phyloP scores from a whole-genome alignment of 2,797 vertebrate genomes.

The Apodemus agrarius region DNA sequence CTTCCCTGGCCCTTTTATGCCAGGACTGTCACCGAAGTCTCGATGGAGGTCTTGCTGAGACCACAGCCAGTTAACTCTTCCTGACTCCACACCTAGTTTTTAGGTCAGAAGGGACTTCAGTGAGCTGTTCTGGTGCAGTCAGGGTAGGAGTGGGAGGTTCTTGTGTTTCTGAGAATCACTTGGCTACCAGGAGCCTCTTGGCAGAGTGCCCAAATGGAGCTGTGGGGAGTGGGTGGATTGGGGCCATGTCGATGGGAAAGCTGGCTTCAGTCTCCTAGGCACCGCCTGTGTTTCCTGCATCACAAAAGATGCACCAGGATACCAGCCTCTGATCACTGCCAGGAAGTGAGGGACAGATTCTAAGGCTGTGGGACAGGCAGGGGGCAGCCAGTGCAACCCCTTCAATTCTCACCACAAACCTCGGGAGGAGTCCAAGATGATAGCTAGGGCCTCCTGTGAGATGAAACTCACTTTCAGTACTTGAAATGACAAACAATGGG shows the following conservation, averaged over 20 bases:
- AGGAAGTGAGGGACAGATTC: not conserved
- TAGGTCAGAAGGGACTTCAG: not conserved
- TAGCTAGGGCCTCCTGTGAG: not conserved
- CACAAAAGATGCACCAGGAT: not conserved
- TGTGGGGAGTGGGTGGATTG: not conserved
- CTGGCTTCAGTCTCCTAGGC: slow-evolving; percentile 16
- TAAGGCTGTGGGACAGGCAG: slow-evolving; percentile 10
- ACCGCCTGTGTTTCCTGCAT: slow-evolving; percentile 1
- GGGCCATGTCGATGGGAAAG: not conserved
- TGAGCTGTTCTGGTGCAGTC: not conserved
- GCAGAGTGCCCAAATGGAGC: not conserved
- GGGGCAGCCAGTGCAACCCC: not conserved
- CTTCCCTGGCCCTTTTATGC: not conserved
- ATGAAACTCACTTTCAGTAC: not conserved
- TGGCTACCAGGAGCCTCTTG: not conserved
- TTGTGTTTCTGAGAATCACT: not conserved
- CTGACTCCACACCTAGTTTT: not conserved
- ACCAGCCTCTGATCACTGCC: not conserved
- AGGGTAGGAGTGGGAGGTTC: not conserved
- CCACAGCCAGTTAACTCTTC: not conserved
- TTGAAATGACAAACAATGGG: not conserved
- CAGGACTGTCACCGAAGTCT: not conserved
- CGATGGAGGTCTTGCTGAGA: not conserved
- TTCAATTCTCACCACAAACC: not conserved
- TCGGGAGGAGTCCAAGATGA: not conserved